phyloP scores from a whole-genome alignment of 64 coral and sea anemone genomes.

The Astreopora myriophthalma region DNA sequence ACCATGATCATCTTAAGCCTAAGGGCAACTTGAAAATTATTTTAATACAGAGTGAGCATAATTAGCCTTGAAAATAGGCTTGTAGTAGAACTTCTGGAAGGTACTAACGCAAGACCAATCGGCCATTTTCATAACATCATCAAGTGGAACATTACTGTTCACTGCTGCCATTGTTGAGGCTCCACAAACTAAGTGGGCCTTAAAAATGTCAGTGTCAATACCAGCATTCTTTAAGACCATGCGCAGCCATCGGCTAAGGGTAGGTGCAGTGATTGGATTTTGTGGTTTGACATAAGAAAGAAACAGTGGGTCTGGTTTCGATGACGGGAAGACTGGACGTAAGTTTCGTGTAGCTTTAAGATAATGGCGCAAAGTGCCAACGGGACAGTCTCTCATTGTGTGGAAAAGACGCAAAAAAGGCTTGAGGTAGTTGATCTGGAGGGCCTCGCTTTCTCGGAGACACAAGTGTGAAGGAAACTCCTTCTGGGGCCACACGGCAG shows the following conservation, averaged over 20 bases:
- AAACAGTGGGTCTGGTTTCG: constrained; percentile 14
- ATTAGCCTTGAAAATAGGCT: constrained; percentile 22
- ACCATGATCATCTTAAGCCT: too few species aligned
- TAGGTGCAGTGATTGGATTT: constrained; percentile 3
- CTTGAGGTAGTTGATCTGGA: not conserved
- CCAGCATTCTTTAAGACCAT: constrained; percentile 16
- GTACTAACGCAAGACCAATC: constrained; percentile 34
- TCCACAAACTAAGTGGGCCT: constrained; percentile 23
- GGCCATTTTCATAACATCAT: constrained; percentile 23
- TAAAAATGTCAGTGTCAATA: constrained; percentile 51
- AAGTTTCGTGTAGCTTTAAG: not conserved
- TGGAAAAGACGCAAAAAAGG: constrained; percentile 7
- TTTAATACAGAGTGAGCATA: not conserved
- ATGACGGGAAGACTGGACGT: not conserved
- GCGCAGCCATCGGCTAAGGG: constrained; percentile 32
- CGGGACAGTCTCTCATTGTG: constrained; percentile 11
- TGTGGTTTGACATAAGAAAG: constrained; percentile 30
- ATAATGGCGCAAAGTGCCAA: not conserved
- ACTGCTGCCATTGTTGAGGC: constrained; percentile 19
- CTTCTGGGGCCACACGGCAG: not conserved
- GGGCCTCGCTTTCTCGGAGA: constrained; percentile 19
- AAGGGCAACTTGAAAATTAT: not conserved
- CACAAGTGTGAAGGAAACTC: constrained; percentile 2
- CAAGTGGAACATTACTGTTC: not conserved
- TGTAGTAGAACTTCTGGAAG: constrained; percentile 38